These are phyloP conservation scores for Zosterops japonicus DNA, from an alignment of 2,113 vertebrate species.

Conservation along the genomic window DNA sequence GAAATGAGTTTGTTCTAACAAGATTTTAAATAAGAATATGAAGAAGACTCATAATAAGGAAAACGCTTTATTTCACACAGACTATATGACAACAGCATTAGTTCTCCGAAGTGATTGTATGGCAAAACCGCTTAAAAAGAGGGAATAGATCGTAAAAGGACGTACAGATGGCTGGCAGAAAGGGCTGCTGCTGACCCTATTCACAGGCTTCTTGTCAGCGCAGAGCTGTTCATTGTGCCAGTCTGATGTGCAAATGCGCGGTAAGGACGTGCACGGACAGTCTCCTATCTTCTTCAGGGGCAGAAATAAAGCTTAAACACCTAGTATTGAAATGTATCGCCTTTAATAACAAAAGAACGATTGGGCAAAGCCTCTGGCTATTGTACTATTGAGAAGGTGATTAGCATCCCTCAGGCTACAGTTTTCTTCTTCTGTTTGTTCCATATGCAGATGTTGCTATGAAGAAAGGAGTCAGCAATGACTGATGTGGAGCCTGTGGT, in stretches of 20 bases:
- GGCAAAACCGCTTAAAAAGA: not conserved
- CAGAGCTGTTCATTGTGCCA: not conserved
- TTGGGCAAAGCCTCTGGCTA: not conserved
- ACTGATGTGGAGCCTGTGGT: conserved; percentile 87
- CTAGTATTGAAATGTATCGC: not conserved
- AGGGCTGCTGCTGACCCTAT: not conserved
- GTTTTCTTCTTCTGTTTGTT: conserved; percentile 1
- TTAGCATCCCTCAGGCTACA: not conserved
- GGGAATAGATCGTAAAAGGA: not conserved
- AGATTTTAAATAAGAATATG: not conserved
- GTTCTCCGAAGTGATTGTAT: not conserved
- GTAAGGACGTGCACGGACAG: not conserved
- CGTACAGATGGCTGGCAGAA: not conserved
- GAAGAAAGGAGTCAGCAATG: conserved; percentile 82
- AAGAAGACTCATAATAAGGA: not conserved
- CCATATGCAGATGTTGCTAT: conserved; percentile 79
- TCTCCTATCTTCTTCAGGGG: not conserved
- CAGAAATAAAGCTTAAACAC: not conserved
- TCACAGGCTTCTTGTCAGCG: not conserved
- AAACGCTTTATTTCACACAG: not conserved
- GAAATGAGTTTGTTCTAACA: conserved; percentile 12
- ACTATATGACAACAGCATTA: not conserved
- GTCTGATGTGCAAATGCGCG: not conserved
- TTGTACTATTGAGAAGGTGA: not conserved
- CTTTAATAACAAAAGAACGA: not conserved